A percentile compares a stretch with the other conserved stretches of the same genome.
Conservation (phyloP, 2,888 invertebrate genomes). For the Thera britannica region DNA sequence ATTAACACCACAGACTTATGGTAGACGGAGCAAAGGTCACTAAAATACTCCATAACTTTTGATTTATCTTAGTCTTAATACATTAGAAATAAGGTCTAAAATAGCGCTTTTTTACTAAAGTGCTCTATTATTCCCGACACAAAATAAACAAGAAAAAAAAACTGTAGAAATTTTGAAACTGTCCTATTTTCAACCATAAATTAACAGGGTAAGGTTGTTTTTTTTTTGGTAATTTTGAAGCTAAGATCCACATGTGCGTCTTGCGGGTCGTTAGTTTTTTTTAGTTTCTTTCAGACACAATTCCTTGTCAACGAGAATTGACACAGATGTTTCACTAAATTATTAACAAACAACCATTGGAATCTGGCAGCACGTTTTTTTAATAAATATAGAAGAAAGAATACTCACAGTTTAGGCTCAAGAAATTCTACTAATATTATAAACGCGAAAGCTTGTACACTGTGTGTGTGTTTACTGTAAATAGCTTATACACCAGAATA, state of each 20-base stretch:
- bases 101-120: slow-evolving; percentile 6
- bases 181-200: slow-evolving; percentile 47
- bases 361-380: slow-evolving; percentile 3
- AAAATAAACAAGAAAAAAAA: slow-evolving; percentile 62
- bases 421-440: no score
- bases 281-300: slow-evolving; percentile 65
- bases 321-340: slow-evolving; percentile 71
- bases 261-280: slow-evolving; percentile 71
- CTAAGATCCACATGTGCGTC: slow-evolving; percentile 71
- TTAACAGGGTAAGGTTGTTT: slow-evolving; percentile 41
- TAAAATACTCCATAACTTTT: slow-evolving; percentile 40
- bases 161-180: slow-evolving; percentile 19
- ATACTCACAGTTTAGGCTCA: no score
- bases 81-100: slow-evolving; percentile 42
- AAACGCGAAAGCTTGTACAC: no score
- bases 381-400: no score
- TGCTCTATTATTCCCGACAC: slow-evolving; percentile 49
- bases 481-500: no score
- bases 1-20: slow-evolving; percentile 64
- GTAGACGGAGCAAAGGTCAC: slow-evolving; percentile 59
- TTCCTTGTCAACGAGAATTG: slow-evolving; percentile 74
- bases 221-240: slow-evolving; percentile 53
- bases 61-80: slow-evolving; percentile 33
- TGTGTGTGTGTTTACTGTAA: no score
- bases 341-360: slow-evolving; percentile 51